A percentile compares a stretch with the other conserved stretches of the same genome.
Conservation (phyloP, 2,888 invertebrate genomes). For the Epinotia demarniana region DNA sequence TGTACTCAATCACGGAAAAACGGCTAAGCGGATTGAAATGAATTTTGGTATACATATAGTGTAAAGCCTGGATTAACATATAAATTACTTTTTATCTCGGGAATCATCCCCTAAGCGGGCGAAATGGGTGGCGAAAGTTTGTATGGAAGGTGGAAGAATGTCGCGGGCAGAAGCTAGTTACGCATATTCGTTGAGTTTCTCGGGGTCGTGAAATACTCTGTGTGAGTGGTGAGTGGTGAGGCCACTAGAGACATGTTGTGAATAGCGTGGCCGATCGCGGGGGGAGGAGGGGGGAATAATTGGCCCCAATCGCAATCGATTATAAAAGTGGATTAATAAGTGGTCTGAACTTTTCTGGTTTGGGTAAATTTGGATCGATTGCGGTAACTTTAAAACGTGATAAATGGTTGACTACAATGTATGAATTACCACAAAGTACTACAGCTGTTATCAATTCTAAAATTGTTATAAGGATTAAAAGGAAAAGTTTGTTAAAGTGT, state of each 20-base stretch:
- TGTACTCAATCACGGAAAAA: too few species aligned
- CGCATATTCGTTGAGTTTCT: not conserved
- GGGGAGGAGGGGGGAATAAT: not conserved
- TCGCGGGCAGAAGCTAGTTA: not conserved
- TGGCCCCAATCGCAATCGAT: conserved; percentile 7
- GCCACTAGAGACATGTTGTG: not conserved
- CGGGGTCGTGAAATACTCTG: not conserved
- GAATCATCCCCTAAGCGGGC: too few species aligned
- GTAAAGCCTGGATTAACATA: too few species aligned
- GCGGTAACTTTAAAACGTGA: not conserved
- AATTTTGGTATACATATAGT: too few species aligned
- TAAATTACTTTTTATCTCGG: too few species aligned
- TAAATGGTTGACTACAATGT: not conserved
- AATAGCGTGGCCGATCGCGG: not conserved
- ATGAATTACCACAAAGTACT: too few species aligned
- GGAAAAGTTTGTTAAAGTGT: too few species aligned
- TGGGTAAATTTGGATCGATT: not conserved
- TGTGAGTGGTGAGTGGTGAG: not conserved
- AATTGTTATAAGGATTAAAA: too few species aligned
- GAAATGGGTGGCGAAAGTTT: too few species aligned
- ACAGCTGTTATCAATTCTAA: too few species aligned
- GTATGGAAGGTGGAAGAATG: too few species aligned
- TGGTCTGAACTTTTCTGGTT: conserved; percentile 11
- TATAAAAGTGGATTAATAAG: conserved; percentile 16
- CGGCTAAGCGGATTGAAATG: too few species aligned